Evolutionary conservation across 2,797 vertebrate species (phyloP), one percentile per base, ranked within the genome.

Genomic region (Dermochelys coriacea): DNA sequence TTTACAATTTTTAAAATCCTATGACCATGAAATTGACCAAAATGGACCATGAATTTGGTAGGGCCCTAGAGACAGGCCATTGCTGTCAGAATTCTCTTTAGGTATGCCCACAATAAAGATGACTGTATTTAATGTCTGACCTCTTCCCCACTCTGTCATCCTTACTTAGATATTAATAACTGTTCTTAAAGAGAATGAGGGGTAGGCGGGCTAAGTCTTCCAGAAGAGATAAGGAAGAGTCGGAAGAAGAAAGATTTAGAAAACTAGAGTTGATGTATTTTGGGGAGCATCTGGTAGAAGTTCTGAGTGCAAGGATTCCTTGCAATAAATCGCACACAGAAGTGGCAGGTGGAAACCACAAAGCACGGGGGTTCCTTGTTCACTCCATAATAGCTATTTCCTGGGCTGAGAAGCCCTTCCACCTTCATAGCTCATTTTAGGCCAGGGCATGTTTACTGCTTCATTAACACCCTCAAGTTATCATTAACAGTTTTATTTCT

Each of bases 371-470:
- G 18, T 71, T 41, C 19, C 19, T 68, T 37, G 16, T 68, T 68
- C 19, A 10, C 4, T 37, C n/a, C 23, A 51, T 54, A 50, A 0
- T 16, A 3, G 11, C 45, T 68, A 5, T 29, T 0, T n/a, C 75
- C 14, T 47, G 5, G 2, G 57, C 6, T 74, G 5, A 57, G 80
- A 4, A 59, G 55, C 49, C 18, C 7, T 91, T 90, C 55, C 89
- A 18, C 14, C 88, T 54, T 45, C 50, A 74, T 21, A 59, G 37
- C 21, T 94, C 59, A 61, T 18, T 18, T 61, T 61, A 61, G 59
- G 59, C 59, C 59, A 34, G 29, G 5, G 11, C 29, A 61, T 18
- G 29, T 59, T 31, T 59, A 59, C 31, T 31, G 29, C 57, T 59
- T 59, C 27, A 57, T 57, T 59, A 59, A 59, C 29, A 59, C 57